Conservation (phyloP, 2,888 invertebrate species). For the Gasteruption jaculator region DNA sequence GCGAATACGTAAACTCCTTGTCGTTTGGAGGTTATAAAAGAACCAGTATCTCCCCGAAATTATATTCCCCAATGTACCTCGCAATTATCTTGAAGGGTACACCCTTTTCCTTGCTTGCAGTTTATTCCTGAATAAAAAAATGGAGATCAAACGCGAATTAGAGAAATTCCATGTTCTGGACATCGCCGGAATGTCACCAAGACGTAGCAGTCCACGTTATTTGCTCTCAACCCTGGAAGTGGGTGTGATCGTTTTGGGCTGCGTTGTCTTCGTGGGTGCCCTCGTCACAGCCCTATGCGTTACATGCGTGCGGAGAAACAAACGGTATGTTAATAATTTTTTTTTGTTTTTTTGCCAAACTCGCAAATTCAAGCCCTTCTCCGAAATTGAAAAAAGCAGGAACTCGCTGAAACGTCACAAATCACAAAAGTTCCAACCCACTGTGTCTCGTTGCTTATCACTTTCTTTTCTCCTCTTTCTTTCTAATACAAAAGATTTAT, state of each 20-base stretch:
- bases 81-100: too few species aligned
- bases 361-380: constrained; percentile 1
- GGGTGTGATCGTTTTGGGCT: constrained; percentile 74
- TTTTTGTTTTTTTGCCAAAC: constrained; percentile 3
- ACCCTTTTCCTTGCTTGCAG: constrained; percentile 56
- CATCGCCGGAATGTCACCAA: constrained; percentile 53
- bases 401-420: too few species aligned
- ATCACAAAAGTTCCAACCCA: neutral
- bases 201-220: constrained; percentile 50
- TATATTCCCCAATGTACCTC: too few species aligned
- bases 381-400: constrained; percentile 1
- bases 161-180: constrained; percentile 67
- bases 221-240: constrained; percentile 70
- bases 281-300: constrained; percentile 75
- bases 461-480: neutral
- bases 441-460: neutral
- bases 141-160: constrained; percentile 61
- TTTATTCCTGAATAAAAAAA: constrained; percentile 60
- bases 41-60: too few species aligned
- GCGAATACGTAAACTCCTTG: too few species aligned
- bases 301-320: constrained; percentile 63
- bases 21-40: too few species aligned
- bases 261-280: constrained; percentile 77
- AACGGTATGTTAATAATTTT: constrained; percentile 52
- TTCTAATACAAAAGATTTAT: too few species aligned